Base-by-base conservation (phyloP, 2,888 invertebrate species). In the Ischnus inquisitorius region DNA sequence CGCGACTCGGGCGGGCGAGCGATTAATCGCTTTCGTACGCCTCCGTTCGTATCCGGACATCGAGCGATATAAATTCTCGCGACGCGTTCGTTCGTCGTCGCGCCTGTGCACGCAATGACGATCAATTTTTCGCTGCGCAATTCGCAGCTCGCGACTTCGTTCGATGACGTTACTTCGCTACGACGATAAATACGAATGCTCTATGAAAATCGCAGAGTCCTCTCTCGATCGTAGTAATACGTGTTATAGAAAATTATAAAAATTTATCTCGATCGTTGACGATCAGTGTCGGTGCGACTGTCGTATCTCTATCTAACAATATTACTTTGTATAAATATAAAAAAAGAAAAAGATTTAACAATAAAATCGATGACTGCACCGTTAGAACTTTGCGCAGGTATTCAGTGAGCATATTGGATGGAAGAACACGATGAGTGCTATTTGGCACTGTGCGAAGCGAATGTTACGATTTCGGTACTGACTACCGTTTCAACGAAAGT, bases 21-120 rank as follows among this genome's bases (percentile, higher is more conserved):
- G 83, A 79, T 69, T 62, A 62, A 80, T 67, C 43, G 62, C 67
- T 69, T 69, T 34, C 39, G 68, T 67, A 78, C 25, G 12, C n/a
- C 16, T 48, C 16, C 64, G 28, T 51, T 16, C 28, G 34, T 51
- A 51, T 28, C 10, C 16, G n/a, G 48, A 46, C 16, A 34, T 68
- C 28, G 19, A 74, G 71, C 41, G 22, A 51, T 43, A 46, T 57
- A 19, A 48, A 60, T 74, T 41, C 6, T 48, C 28, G 28, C 46
- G 67, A 67, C 46, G 34, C 34, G 46, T 67, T 65, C 28, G n/a
- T 28, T 10, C 19, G 22, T 28, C 51, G 48, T 8, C 34, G 41
- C 25, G 2, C 75, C 39, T 62, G 64, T 16, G 41, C 51, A 54
- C 48, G n/a, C 57, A 22, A 25, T 69, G 25, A 75, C 10, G 28